Percentiles rank a stretch among this genome's conserved stretches.
Evolutionary conservation across 2,797 vertebrate genomes (phyloP).

Genomic region (Tolypeutes matacus): DNA sequence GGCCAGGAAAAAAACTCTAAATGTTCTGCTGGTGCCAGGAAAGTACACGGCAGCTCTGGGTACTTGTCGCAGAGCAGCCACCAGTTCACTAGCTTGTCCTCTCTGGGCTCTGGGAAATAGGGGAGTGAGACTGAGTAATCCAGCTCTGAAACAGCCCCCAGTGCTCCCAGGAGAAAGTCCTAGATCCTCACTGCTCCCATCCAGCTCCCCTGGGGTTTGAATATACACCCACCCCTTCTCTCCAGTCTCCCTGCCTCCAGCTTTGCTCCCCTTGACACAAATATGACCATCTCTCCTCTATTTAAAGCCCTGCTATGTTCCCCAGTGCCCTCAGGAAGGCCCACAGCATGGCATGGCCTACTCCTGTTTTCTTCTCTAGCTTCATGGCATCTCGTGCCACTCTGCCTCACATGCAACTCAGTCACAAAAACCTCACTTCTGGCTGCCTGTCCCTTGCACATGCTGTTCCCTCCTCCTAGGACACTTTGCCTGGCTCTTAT

Average conservation of each 20-base stretch:
- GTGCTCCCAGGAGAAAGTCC: not conserved
- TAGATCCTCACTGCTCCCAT: not conserved
- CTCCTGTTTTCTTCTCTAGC: not conserved
- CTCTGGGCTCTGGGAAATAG: not conserved
- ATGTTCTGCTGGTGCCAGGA: not conserved
- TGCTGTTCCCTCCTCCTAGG: not conserved
- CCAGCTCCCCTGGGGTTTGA: not conserved
- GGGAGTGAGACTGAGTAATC: not conserved
- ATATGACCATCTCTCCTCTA: no score
- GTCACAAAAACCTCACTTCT: not conserved
- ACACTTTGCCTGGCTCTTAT: not conserved
- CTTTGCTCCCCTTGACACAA: not conserved
- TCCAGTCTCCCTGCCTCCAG: not conserved
- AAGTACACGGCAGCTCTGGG: not conserved
- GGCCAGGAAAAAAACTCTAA: not conserved
- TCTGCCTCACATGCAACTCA: not conserved
- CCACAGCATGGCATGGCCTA: rapidly evolving
- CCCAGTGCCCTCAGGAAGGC: not conserved
- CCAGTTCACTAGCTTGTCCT: not conserved
- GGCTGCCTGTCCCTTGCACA: not conserved
- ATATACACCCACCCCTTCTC: not conserved
- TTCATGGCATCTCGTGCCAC: not conserved
- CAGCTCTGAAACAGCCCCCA: not conserved
- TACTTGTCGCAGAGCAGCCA: not conserved
- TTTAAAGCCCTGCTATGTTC: not conserved